phyloP scores from a whole-genome alignment of 2,888 invertebrate genomes.

The Tenthredo notha region DNA sequence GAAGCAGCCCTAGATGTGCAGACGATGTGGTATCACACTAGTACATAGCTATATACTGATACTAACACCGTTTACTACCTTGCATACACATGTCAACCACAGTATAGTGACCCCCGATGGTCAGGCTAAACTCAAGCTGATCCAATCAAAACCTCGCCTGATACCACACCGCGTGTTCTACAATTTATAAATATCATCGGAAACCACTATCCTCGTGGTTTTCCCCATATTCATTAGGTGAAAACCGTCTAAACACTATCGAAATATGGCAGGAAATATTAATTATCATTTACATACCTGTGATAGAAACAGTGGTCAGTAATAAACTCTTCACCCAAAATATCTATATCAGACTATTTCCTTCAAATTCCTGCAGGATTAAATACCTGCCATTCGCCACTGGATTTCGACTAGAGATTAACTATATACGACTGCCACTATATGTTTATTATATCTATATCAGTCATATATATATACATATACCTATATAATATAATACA shows the following conservation, averaged over 20 bases:
- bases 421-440: background rate
- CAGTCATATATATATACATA: background rate
- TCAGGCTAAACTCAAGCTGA: conserved; percentile 62
- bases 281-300: background rate
- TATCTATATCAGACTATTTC: background rate
- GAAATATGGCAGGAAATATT: background rate
- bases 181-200: background rate
- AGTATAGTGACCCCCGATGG: conserved; percentile 55
- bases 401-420: background rate
- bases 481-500: background rate
- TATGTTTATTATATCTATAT: background rate
- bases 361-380: background rate
- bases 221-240: background rate
- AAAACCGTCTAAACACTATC: conserved; percentile 4
- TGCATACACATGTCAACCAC: conserved; percentile 57
- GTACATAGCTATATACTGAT: conserved; percentile 31
- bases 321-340: background rate
- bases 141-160: conserved; percentile 59
- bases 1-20: conserved; percentile 63
- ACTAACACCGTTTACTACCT: conserved; percentile 60
- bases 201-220: background rate
- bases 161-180: conserved; percentile 2
- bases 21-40: conserved; percentile 60
- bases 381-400: background rate
- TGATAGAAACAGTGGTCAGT: background rate